Conservation (phyloP, 2,113 vertebrate genomes). For the Melanerpes aurifrons region DNA sequence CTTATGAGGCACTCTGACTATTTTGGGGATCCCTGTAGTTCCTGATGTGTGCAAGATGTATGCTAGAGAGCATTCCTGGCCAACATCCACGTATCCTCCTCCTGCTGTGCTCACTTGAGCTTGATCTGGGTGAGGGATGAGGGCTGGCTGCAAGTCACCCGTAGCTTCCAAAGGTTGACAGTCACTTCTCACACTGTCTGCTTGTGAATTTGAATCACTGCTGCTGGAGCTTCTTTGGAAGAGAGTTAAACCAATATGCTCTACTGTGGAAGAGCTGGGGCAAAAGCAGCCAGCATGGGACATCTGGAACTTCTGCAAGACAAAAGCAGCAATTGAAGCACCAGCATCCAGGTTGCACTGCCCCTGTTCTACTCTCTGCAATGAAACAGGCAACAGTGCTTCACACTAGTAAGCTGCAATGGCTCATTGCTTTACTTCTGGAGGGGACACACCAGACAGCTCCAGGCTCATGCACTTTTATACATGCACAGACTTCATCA, state of each 20-base stretch:
- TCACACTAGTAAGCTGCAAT: not conserved
- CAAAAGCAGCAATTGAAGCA: conserved; percentile 17
- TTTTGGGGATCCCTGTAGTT: conserved; percentile 92
- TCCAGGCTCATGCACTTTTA: not conserved
- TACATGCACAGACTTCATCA: not conserved
- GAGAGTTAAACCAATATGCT: conserved; percentile 80
- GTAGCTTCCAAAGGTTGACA: not conserved
- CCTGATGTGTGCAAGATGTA: conserved; percentile 95
- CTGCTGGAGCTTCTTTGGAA: conserved; percentile 61
- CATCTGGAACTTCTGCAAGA: conserved; percentile 81
- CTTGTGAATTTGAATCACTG: not conserved
- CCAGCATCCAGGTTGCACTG: not conserved
- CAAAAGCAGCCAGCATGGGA: conserved; percentile 55
- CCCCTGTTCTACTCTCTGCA: not conserved
- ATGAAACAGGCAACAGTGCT: not conserved
- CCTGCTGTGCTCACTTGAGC: not conserved
- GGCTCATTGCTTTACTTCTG: not conserved
- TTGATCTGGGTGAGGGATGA: not conserved
- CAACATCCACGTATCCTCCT: conserved; percentile 1
- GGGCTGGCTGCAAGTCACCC: not conserved
- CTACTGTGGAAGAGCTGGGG: conserved; percentile 57
- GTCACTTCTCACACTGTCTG: conserved; percentile 13
- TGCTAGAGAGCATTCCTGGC: conserved; percentile 70
- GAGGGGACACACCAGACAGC: not conserved
- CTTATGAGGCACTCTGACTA: conserved; percentile 90